phyloP scores from a whole-genome alignment of 2,797 vertebrate genomes.

The Phalanger gymnotis region DNA sequence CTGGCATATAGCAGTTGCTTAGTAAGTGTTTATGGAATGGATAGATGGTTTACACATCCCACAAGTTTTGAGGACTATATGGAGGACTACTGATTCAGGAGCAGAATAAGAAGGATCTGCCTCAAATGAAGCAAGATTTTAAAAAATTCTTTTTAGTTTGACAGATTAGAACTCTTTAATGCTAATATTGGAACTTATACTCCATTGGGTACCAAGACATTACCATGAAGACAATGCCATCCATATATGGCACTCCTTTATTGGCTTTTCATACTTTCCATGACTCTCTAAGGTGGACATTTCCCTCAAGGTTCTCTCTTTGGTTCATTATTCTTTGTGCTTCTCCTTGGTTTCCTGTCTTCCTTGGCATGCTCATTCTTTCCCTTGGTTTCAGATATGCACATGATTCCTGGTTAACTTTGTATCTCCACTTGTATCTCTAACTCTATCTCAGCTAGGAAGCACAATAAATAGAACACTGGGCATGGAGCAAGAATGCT shows the following conservation, averaged over 20 bases:
- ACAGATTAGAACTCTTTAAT: slow-evolving; percentile 32
- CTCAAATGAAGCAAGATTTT: neutral
- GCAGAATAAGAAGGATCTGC: neutral
- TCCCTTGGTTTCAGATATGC: neutral
- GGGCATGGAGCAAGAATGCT: neutral
- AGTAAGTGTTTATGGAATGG: neutral
- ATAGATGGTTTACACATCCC: neutral
- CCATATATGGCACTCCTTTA: neutral
- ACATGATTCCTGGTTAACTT: neutral
- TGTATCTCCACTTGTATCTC: neutral
- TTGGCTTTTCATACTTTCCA: neutral
- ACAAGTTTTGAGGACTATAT: neutral
- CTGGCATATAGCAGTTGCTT: neutral
- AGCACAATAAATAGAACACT: neutral
- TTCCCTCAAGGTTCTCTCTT: neutral
- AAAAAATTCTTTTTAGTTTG: slow-evolving; percentile 20
- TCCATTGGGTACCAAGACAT: neutral
- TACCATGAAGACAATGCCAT: neutral
- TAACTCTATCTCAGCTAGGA: neutral
- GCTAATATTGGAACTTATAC: neutral
- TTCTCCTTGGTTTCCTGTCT: neutral
- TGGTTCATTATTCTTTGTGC: neutral
- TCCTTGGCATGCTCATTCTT: neutral
- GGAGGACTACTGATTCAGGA: neutral
- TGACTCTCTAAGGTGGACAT: neutral